A percentile compares a stretch with the other conserved stretches of the same genome.
Evolutionary conservation across 2,797 vertebrate species (phyloP).

Genomic region (Molossus molossus): DNA sequence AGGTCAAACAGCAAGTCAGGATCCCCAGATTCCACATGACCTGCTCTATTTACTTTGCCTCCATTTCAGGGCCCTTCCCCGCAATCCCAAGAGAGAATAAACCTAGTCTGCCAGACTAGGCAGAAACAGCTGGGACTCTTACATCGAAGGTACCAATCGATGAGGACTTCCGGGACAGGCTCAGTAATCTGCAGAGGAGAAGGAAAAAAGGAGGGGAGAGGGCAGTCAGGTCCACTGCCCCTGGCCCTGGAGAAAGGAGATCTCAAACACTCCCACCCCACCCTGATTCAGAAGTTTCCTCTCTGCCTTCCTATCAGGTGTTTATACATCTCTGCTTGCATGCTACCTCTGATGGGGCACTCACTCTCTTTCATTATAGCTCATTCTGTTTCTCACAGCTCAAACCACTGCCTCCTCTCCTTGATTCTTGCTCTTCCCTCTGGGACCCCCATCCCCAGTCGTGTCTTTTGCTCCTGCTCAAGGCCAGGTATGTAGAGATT

Average conservation of each 20-base stretch:
- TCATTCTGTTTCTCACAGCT: neutral
- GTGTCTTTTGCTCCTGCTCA: neutral
- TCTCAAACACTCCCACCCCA: neutral
- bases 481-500: neutral
- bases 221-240: neutral
- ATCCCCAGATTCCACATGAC: neutral
- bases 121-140: slow-evolving; percentile 58
- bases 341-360: neutral
- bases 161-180: slow-evolving; percentile 63
- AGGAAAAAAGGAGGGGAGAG: neutral
- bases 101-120: neutral
- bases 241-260: neutral
- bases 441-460: neutral
- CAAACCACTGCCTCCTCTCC: neutral
- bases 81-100: neutral
- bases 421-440: neutral
- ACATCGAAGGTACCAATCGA: neutral
- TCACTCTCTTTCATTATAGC: neutral
- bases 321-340: neutral
- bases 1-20: neutral
- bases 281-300: neutral
- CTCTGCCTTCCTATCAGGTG: neutral
- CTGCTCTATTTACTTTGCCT: neutral
- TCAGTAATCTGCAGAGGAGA: slow-evolving; percentile 59
- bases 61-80: neutral